phyloP scores from a whole-genome alignment of 2,797 vertebrate species.

The Pseudochromis fuscus region DNA sequence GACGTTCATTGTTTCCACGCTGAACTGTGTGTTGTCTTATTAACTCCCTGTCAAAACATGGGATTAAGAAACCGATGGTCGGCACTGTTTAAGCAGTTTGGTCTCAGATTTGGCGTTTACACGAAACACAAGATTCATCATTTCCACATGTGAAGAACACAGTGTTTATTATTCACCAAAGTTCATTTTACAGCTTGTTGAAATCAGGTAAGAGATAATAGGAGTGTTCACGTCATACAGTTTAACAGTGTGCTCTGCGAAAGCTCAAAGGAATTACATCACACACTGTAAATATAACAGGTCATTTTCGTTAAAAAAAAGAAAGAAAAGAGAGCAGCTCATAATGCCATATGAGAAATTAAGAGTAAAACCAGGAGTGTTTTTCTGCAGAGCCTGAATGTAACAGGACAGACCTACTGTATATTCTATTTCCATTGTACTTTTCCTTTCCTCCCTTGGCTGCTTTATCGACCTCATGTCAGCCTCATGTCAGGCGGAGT shows the following conservation, averaged over 20 bases:
- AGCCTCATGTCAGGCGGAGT: conserved; percentile 68
- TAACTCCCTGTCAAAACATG: conserved; percentile 40
- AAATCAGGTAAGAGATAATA: conserved; percentile 27
- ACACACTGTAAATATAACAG: not conserved
- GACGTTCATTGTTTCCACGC: conserved; percentile 53
- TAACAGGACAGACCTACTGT: conserved; percentile 49
- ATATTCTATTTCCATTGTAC: conserved; percentile 66
- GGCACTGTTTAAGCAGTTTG: conserved; percentile 16
- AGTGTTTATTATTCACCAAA: conserved; percentile 27
- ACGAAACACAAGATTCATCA: conserved; percentile 37
- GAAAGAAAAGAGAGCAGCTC: not conserved
- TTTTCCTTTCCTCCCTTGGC: conserved; percentile 57
- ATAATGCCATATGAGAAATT: conserved; percentile 24
- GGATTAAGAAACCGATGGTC: conserved; percentile 40
- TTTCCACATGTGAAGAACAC: conserved; percentile 42
- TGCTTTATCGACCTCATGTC: conserved; percentile 77
- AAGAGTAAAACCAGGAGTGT: conserved; percentile 22
- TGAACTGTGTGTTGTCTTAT: conserved; percentile 49
- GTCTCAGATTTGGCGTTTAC: conserved; percentile 20
- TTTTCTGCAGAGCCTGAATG: conserved; percentile 33
- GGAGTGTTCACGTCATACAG: conserved; percentile 4
- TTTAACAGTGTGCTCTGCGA: conserved; percentile 12
- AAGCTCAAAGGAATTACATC: conserved; percentile 5
- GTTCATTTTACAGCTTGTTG: not conserved
- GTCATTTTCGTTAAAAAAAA: conserved; percentile 10